These are phyloP conservation scores for Rafetus swinhoei DNA, from an alignment of 2,113 vertebrate species.

Conservation along the genomic window DNA sequence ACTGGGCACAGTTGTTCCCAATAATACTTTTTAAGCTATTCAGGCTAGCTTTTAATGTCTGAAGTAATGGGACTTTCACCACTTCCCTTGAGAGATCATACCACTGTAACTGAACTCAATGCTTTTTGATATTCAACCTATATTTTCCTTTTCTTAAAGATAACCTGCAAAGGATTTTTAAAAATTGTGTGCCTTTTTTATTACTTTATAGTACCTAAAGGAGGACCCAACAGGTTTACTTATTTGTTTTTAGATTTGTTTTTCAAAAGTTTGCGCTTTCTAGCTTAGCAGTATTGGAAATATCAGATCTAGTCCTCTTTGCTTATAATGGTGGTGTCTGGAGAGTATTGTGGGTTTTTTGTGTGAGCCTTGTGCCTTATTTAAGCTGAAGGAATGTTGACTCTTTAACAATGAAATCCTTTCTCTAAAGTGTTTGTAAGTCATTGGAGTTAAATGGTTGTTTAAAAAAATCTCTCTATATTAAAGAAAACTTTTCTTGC, in stretches of 20 bases:
- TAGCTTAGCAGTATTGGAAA: background rate
- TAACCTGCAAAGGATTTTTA: background rate
- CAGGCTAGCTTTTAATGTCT: background rate
- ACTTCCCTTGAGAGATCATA: background rate
- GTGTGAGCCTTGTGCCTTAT: background rate
- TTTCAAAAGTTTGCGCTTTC: background rate
- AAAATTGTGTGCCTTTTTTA: background rate
- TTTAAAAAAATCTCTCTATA: background rate
- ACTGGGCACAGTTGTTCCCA: background rate
- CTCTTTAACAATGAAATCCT: background rate
- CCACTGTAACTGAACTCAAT: background rate
- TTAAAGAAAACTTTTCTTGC: background rate
- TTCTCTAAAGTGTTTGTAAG: background rate
- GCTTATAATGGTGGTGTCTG: background rate
- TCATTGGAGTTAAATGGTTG: background rate
- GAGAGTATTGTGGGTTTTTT: background rate
- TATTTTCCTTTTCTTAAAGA: background rate
- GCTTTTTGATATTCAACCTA: background rate
- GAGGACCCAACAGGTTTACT: background rate
- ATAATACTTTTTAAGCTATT: background rate
- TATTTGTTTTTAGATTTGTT: background rate
- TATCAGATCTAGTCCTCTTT: background rate
- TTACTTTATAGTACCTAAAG: background rate
- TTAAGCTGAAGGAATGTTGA: background rate
- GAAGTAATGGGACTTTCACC: background rate